These are phyloP conservation scores for Unio pictorum DNA, from an alignment of 2,888 invertebrate species.

Conservation along the genomic window DNA sequence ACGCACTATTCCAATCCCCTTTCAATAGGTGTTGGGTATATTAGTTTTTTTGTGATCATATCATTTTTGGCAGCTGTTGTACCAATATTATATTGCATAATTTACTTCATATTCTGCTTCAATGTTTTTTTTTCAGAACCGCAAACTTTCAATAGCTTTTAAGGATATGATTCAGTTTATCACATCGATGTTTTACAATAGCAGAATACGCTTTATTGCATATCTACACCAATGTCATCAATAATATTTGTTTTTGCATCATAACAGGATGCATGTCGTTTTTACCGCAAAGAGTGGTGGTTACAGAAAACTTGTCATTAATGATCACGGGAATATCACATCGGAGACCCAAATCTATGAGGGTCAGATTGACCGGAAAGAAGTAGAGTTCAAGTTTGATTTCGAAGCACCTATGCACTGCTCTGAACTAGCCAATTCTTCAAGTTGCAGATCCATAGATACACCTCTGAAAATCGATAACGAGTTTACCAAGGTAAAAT, in stretches of 20 bases:
- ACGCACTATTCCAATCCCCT: too few relatives aligned
- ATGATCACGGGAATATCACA: background rate
- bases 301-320: conserved; percentile 12
- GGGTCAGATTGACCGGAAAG: conserved; percentile 8
- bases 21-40: too few relatives aligned
- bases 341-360: conserved; percentile 8
- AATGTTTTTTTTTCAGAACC: too few relatives aligned
- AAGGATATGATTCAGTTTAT: too few relatives aligned
- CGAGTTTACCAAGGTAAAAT: conserved; percentile 17
- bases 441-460: background rate
- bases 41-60: too few relatives aligned
- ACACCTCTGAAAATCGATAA: conserved; percentile 3
- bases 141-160: too few relatives aligned
- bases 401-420: conserved; percentile 19
- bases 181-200: too few relatives aligned
- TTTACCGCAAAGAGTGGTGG: conserved; percentile 19
- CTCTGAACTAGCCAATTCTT: background rate
- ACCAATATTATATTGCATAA: too few relatives aligned
- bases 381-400: conserved; percentile 23
- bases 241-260: background rate
- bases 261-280: conserved; percentile 9
- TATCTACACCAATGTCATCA: background rate
- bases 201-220: too few relatives aligned
- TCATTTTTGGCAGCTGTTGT: too few relatives aligned
- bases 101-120: too few relatives aligned